These are phyloP conservation scores for Phenacoccus solenopsis DNA, from an alignment of 1,140 invertebrate species.

Conservation along the genomic window DNA sequence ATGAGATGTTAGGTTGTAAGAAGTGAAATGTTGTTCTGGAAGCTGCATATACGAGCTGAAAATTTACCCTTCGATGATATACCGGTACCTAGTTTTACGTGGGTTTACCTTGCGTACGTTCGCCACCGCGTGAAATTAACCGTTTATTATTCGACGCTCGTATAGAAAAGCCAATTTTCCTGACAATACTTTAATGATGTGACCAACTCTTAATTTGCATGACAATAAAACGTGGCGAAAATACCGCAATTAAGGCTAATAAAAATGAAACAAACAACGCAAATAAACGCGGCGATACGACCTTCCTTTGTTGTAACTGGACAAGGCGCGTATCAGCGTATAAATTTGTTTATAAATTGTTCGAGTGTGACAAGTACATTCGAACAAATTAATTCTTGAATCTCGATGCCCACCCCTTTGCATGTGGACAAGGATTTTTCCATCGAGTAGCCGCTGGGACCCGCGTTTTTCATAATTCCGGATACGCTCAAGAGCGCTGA, in stretches of 20 bases:
- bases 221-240: not conserved
- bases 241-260: not conserved
- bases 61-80: too few relatives aligned
- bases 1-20: too few relatives aligned
- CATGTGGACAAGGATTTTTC: too few relatives aligned
- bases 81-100: too few relatives aligned
- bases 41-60: too few relatives aligned
- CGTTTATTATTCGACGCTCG: not conserved
- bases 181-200: not conserved
- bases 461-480: too few relatives aligned
- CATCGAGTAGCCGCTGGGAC: too few relatives aligned
- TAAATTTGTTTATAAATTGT: not conserved
- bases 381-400: not conserved
- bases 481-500: too few relatives aligned
- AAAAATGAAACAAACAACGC: not conserved
- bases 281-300: not conserved
- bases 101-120: not conserved
- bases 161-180: not conserved
- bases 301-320: constrained; percentile 1
- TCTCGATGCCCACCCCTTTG: too few relatives aligned
- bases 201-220: not conserved
- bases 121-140: not conserved
- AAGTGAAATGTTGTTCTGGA: too few relatives aligned
- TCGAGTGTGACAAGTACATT: not conserved
- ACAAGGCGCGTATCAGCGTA: too few relatives aligned